Evolutionary conservation across 2,888 invertebrate genomes (phyloP).

Genomic region (Amphipyra berbera): DNA sequence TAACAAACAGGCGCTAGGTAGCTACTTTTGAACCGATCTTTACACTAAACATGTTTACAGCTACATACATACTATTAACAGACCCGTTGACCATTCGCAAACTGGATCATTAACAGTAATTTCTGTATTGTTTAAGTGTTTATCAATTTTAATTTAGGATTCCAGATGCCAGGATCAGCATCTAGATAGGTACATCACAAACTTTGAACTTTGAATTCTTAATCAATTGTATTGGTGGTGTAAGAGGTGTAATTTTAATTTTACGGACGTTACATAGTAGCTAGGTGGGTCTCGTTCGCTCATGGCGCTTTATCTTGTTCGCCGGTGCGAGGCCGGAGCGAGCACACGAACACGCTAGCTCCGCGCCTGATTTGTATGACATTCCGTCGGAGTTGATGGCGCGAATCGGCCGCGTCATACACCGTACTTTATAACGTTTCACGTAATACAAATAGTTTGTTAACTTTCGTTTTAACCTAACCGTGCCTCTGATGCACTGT

Average conservation of each 20-base stretch:
- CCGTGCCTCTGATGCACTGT: conserved; percentile 45
- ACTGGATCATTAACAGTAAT: conserved; percentile 7
- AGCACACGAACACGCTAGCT: conserved; percentile 53
- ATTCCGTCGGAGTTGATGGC: conserved; percentile 75
- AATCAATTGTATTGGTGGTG: conserved; percentile 26
- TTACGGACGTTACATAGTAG: conserved; percentile 44
- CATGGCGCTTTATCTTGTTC: conserved; percentile 70
- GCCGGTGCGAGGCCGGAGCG: conserved; percentile 47
- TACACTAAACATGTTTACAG: conserved; percentile 7
- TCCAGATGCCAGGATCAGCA: conserved; percentile 14
- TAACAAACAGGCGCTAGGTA: conserved; percentile 1
- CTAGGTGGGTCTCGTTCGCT: conserved; percentile 65
- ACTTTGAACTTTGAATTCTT: conserved; percentile 25
- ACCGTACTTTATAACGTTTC: conserved; percentile 61
- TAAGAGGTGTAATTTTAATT: conserved; percentile 41
- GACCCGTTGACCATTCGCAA: conserved; percentile 15
- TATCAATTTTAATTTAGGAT: conserved; percentile 19
- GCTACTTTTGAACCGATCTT: neutral
- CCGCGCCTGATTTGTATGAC: conserved; percentile 56
- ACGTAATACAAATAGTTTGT: conserved; percentile 63
- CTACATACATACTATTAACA: conserved; percentile 8
- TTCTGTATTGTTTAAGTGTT: conserved; percentile 3
- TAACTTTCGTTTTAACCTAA: conserved; percentile 71
- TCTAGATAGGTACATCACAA: conserved; percentile 1
- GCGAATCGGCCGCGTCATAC: conserved; percentile 74